Evolutionary conservation across 2,888 invertebrate species (phyloP).

Genomic region (Cephus runcator): DNA sequence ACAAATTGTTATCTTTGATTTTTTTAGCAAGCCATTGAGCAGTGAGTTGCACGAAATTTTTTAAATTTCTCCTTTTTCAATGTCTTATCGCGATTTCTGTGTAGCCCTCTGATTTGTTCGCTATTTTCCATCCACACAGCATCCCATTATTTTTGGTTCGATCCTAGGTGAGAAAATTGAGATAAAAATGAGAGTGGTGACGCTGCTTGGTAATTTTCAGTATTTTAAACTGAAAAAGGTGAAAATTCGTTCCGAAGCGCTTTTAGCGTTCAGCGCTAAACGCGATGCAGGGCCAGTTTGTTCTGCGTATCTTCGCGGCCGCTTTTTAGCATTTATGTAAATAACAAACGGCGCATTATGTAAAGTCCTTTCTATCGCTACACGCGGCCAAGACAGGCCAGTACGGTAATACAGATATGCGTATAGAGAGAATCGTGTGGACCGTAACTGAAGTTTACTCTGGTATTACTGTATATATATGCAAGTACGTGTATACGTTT

Average conservation of each 20-base stretch:
- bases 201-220: not conserved
- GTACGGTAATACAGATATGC: conserved; percentile 22
- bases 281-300: conserved; percentile 17
- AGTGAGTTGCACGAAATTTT: too few species aligned
- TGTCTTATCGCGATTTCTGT: too few species aligned
- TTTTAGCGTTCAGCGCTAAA: not conserved
- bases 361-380: conserved; percentile 27
- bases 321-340: conserved; percentile 32
- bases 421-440: not conserved
- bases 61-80: too few species aligned
- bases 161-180: not conserved
- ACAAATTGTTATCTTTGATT: not conserved
- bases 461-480: not conserved
- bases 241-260: not conserved
- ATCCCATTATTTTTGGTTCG: not conserved
- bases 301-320: conserved; percentile 31
- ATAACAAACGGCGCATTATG: conserved; percentile 32
- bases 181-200: not conserved
- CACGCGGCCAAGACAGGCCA: conserved; percentile 12
- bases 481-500: not conserved
- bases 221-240: not conserved
- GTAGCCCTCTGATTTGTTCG: not conserved
- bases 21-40: too few species aligned
- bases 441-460: not conserved
- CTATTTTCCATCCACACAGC: not conserved